Evolutionary conservation across 2,113 vertebrate species (phyloP), one percentile per base, ranked within the genome.

Genomic region (Pteropus alecto): DNA sequence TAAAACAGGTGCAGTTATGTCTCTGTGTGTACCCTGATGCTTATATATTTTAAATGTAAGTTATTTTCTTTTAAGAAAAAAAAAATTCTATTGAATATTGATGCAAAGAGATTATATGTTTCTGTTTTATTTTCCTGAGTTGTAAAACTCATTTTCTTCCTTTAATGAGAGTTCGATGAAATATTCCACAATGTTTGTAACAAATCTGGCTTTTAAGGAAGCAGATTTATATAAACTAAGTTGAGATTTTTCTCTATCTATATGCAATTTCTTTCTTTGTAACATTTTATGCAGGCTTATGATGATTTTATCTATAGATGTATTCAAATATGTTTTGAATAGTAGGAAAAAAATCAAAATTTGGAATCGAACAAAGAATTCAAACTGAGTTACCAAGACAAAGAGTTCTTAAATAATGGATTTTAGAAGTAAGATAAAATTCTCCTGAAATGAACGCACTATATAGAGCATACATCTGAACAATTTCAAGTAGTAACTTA

Each of bases 211-310:
- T 93, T 97, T 97, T 97, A 90, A 87, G 30, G 26, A 83, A 98
- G 87, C 93, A 51, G 30, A 97, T 93, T 97, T 95, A 82, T 41
- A 97, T 51, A 95, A 70, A 85, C 60, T 33, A 43, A 58, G 6
- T 58, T 78, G 18, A 0, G 68, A 74, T 60, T 96, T 96, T 98
- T 97, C 76, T 95, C 33, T 73, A 73, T 97, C 94, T 92, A 95
- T 94, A 96, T 95, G 73, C 70, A 97, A 67, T 98, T 97, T 98
- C 76, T 83, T 87, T 93, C 76, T 70, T 94, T 93, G 93, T 85
- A 56, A 85, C 78, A 95, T 81, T 95, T 97, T 89, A 86, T 63
- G 30, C 26, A 95, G n/a, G 30, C 12, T 96, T 97, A 88, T 48
- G 96, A 95, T 97, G 77, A 93, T 92, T 93, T 97, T 98, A 96